Evolutionary conservation across 35 echinoderm and acorn worm species (phyloP).

Genomic region (Amphiura filiformis): DNA sequence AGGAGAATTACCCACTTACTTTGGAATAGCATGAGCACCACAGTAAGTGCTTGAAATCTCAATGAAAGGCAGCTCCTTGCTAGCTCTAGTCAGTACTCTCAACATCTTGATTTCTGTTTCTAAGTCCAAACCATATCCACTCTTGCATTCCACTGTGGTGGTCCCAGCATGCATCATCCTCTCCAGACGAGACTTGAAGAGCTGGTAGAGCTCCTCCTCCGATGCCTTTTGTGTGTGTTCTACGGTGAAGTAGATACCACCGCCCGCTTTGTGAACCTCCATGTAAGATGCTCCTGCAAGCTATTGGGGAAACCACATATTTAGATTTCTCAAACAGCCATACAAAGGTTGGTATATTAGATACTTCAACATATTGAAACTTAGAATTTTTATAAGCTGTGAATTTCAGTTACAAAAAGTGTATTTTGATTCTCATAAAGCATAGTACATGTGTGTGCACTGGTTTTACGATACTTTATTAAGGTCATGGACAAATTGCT

Average conservation of each 20-base stretch:
- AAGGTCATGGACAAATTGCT: too few relatives aligned
- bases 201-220: constrained; percentile 68
- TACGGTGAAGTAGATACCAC: constrained; percentile 91
- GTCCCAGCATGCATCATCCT: constrained; percentile 86
- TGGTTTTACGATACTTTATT: too few relatives aligned
- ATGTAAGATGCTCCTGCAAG: constrained; percentile 92
- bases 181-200: constrained; percentile 53
- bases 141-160: constrained; percentile 94
- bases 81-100: constrained; percentile 65
- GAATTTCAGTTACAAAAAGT: too few relatives aligned
- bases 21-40: constrained; percentile 93
- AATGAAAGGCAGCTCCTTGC: constrained; percentile 72
- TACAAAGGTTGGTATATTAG: too few relatives aligned
- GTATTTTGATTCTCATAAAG: too few relatives aligned
- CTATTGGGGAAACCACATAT: constrained; percentile 28
- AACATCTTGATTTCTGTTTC: constrained; percentile 93
- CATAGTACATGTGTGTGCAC: too few relatives aligned
- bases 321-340: too few relatives aligned
- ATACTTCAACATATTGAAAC: too few relatives aligned
- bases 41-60: constrained; percentile 95
- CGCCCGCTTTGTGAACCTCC: constrained; percentile 94
- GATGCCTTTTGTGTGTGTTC: constrained; percentile 74
- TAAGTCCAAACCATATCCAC: constrained; percentile 86
- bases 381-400: too few relatives aligned
- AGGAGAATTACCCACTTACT: too few relatives aligned